Evolutionary conservation across 2,888 invertebrate genomes (phyloP).

Genomic region (Hirtodrosophila cameraria): DNA sequence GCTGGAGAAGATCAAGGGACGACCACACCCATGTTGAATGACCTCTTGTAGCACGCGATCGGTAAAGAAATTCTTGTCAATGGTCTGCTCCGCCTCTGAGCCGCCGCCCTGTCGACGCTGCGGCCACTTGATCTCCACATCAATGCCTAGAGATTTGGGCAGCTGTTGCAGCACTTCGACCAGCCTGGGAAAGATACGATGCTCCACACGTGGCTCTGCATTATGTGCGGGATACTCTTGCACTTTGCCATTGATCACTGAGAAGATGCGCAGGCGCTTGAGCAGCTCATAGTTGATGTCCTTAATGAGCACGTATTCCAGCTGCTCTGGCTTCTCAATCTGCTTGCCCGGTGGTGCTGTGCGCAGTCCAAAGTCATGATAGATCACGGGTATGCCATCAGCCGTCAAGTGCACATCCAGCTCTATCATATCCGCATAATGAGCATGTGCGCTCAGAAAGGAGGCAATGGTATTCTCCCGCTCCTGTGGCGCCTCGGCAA

Average conservation of each 20-base stretch:
- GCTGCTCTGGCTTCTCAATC: constrained; percentile 91
- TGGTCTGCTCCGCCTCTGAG: constrained; percentile 91
- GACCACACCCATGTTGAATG: constrained; percentile 90
- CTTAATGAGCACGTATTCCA: constrained; percentile 96
- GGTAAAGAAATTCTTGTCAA: constrained; percentile 96
- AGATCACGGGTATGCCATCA: constrained; percentile 96
- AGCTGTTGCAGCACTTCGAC: constrained; percentile 92
- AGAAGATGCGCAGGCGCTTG: constrained; percentile 94
- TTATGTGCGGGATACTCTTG: constrained; percentile 89
- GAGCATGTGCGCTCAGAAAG: constrained; percentile 93
- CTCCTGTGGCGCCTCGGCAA: constrained; percentile 88
- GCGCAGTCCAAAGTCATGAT: constrained; percentile 94
- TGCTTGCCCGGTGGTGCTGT: constrained; percentile 88
- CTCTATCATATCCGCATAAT: constrained; percentile 98
- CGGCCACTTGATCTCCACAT: constrained; percentile 99
- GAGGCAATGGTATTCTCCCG: constrained; percentile 97
- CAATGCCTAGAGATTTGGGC: constrained; percentile 95
- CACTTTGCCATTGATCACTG: constrained; percentile 89
- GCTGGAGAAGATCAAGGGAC: constrained; percentile 96
- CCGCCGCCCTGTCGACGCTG: constrained; percentile 93
- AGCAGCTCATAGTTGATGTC: constrained; percentile 95
- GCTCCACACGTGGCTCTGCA: constrained; percentile 91
- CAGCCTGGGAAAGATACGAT: constrained; percentile 97
- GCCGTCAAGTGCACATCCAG: constrained; percentile 99
- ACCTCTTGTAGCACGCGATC: constrained; percentile 93